phyloP scores from a whole-genome alignment of 2,113 vertebrate species.

The Chlorodrepanis virens region DNA sequence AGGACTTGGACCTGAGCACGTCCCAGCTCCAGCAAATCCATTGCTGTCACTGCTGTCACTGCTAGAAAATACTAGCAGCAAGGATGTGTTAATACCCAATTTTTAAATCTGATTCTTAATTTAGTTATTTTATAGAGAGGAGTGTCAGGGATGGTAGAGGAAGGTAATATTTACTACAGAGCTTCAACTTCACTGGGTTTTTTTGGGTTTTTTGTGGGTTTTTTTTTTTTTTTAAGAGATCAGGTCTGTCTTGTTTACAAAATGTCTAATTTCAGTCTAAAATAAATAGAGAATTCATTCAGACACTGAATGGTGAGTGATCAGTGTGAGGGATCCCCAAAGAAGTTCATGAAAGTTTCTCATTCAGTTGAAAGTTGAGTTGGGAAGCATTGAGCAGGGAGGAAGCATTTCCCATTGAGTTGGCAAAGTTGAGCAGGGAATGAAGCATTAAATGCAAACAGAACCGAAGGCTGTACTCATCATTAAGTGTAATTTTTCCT shows the following conservation, averaged over 20 bases:
- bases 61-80: neutral
- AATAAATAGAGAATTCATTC: neutral
- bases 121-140: neutral
- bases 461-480: neutral
- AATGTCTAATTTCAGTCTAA: neutral
- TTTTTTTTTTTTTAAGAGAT: too few species aligned
- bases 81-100: neutral
- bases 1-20: neutral
- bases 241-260: neutral
- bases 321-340: neutral
- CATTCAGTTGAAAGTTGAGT: neutral
- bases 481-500: neutral
- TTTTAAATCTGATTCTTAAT: neutral
- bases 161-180: neutral
- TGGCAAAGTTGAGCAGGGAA: too few species aligned
- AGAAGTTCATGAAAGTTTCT: neutral
- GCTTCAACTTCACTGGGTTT: neutral
- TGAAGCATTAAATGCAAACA: neutral
- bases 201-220: neutral
- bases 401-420: too few species aligned
- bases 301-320: neutral
- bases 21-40: neutral
- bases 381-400: too few species aligned
- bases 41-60: neutral
- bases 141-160: rapidly evolving